Conservation (phyloP, 2,797 vertebrate genomes). For the Threskiornis aethiopicus region DNA sequence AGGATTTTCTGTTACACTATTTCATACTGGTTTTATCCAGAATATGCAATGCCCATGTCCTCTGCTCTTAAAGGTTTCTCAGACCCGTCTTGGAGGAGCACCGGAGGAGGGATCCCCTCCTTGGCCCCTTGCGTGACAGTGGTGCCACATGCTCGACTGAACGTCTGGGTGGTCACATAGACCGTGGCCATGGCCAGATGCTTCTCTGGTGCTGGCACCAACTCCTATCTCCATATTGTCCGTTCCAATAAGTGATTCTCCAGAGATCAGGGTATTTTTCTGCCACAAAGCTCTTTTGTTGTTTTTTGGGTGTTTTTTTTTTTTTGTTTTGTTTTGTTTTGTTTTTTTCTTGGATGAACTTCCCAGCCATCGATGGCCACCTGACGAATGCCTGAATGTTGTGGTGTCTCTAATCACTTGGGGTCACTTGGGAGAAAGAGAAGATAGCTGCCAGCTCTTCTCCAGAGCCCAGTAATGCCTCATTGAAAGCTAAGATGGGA, state of each 20-base stretch:
- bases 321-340: neutral
- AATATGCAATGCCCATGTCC: rapidly evolving
- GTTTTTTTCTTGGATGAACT: neutral
- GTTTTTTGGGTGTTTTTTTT: too few relatives aligned
- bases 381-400: neutral
- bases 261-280: neutral
- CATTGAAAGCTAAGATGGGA: neutral
- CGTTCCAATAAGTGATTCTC: rapidly evolving
- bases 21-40: neutral
- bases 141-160: rapidly evolving
- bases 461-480: neutral
- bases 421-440: neutral
- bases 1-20: too few relatives aligned
- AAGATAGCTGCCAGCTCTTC: neutral
- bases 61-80: neutral
- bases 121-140: rapidly evolving
- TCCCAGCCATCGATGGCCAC: neutral
- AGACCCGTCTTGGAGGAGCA: neutral
- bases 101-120: too few relatives aligned
- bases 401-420: neutral
- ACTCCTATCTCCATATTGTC: rapidly evolving
- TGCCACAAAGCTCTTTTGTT: neutral
- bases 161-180: rapidly evolving
- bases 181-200: rapidly evolving
- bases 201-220: neutral